phyloP scores from a whole-genome alignment of 2,113 vertebrate genomes.

The Cariama cristata region DNA sequence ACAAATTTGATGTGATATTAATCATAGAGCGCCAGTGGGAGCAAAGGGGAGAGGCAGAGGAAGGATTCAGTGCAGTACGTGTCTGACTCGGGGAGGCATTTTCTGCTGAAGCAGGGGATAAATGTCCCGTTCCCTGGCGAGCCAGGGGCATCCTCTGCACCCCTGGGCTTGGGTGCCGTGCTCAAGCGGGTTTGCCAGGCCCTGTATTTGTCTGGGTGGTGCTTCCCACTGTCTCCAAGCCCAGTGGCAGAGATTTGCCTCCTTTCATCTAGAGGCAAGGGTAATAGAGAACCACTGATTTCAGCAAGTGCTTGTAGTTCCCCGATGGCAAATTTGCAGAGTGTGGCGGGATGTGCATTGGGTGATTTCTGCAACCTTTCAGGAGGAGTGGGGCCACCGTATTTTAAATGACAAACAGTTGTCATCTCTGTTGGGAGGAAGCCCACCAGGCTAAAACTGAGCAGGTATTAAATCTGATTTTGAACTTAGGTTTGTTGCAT shows the following conservation, averaged over 20 bases:
- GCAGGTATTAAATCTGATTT: background rate
- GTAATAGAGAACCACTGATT: background rate
- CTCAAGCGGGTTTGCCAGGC: background rate
- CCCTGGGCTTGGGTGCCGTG: rapidly evolving
- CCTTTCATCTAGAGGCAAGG: background rate
- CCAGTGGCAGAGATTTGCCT: background rate
- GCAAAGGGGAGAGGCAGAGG: background rate
- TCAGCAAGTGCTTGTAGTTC: background rate
- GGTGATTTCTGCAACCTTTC: background rate
- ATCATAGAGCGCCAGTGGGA: background rate
- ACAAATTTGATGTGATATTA: constrained; percentile 51
- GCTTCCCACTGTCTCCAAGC: background rate
- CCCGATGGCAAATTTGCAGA: background rate
- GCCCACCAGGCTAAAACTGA: background rate
- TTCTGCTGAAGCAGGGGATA: background rate
- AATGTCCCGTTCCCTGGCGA: rapidly evolving
- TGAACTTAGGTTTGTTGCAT: background rate
- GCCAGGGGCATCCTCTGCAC: rapidly evolving
- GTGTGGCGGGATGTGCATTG: background rate
- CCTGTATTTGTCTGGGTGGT: background rate
- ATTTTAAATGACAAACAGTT: background rate
- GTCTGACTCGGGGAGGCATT: background rate
- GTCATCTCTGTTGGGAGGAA: background rate
- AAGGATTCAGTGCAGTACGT: rapidly evolving
- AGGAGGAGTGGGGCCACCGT: background rate